Percentiles rank a stretch among this genome's conserved stretches.
Evolutionary conservation across 2,797 vertebrate species (phyloP).

Genomic region (Rhinella marina): DNA sequence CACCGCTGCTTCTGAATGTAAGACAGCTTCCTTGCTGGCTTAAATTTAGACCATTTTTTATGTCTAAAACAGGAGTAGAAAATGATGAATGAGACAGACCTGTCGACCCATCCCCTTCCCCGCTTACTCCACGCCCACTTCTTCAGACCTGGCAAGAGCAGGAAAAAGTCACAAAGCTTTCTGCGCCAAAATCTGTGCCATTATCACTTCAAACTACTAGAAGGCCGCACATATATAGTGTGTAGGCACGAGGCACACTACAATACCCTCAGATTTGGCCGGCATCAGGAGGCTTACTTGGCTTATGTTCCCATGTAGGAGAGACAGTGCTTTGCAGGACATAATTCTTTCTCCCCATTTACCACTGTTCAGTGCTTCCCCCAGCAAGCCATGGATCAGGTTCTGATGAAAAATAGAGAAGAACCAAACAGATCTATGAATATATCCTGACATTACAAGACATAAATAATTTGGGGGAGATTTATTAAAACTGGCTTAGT

Average conservation of each 20-base stretch:
- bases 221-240: background rate
- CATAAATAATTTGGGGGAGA: too few species aligned
- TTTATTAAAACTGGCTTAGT: too few species aligned
- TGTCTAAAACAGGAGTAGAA: too few species aligned
- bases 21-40: too few species aligned
- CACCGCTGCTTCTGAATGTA: too few species aligned
- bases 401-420: conserved; percentile 65
- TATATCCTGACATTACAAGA: background rate
- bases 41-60: too few species aligned
- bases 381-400: conserved; percentile 75
- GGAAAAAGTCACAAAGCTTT: too few species aligned
- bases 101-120: too few species aligned
- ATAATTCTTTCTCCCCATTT: conserved; percentile 72
- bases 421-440: background rate
- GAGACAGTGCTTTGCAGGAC: conserved; percentile 73
- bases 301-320: conserved; percentile 69
- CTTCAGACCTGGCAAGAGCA: too few species aligned
- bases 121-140: too few species aligned
- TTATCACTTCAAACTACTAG: background rate
- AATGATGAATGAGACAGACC: too few species aligned
- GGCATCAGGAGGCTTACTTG: conserved; percentile 67
- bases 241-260: background rate
- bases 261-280: background rate
- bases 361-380: conserved; percentile 73
- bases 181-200: too few species aligned